Conservation (phyloP, 1,140 invertebrate genomes). For the Macrocentrus cingulum region DNA sequence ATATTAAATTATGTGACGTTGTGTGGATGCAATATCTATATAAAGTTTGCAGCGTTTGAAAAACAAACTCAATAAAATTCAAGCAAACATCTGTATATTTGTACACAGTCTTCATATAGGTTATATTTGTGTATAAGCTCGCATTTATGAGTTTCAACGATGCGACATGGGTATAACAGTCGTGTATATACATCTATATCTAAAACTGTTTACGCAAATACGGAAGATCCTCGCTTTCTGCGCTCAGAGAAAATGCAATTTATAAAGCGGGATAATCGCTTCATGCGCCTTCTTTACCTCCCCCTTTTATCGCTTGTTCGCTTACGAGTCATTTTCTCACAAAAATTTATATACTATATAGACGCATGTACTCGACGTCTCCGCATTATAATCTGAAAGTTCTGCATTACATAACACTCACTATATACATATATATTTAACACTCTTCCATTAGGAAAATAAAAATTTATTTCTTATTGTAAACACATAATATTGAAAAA, state of each 20-base stretch:
- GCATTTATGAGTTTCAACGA: constrained; percentile 13
- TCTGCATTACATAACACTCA: too few relatives aligned
- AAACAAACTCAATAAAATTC: too few relatives aligned
- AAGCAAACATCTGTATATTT: not conserved
- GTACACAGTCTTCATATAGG: not conserved
- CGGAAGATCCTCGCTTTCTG: not conserved
- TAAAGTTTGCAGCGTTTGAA: too few relatives aligned
- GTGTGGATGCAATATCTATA: too few relatives aligned
- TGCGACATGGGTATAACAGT: not conserved
- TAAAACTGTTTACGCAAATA: constrained; percentile 13
- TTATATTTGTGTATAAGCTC: too few relatives aligned
- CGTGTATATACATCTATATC: too few relatives aligned
- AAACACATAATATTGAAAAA: too few relatives aligned
- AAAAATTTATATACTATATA: not conserved
- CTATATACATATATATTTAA: too few relatives aligned
- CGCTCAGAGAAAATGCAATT: constrained; percentile 14
- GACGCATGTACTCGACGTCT: too few relatives aligned
- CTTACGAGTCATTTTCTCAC: not conserved
- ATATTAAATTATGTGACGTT: too few relatives aligned
- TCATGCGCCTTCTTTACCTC: constrained; percentile 1
- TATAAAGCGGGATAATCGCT: constrained; percentile 15
- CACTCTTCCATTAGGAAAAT: too few relatives aligned
- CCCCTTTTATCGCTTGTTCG: not conserved
- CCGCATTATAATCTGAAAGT: not conserved
- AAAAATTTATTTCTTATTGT: too few relatives aligned